These are phyloP conservation scores for Nothocercus julius DNA, from an alignment of 2,113 vertebrate species.

Conservation along the genomic window DNA sequence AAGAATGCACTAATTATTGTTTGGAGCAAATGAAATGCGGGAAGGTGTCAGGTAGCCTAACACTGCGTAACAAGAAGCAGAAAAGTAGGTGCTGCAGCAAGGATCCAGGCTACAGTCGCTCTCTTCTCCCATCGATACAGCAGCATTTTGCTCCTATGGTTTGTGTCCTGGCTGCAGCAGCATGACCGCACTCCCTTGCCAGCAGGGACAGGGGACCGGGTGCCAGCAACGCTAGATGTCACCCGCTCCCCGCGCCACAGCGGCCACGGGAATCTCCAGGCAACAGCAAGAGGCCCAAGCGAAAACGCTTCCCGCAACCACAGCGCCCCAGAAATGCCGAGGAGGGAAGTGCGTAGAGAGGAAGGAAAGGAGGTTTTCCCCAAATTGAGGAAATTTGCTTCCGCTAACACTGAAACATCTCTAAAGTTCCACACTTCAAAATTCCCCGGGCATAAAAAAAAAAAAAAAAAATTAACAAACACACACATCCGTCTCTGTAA, in stretches of 20 bases:
- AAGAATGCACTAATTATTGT: not conserved
- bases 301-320: slow-evolving; percentile 45
- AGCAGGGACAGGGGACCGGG: not conserved
- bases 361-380: not conserved
- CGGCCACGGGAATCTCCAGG: slow-evolving; percentile 8
- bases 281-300: not conserved
- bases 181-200: not conserved
- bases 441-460: slow-evolving; percentile 10
- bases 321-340: slow-evolving; percentile 14
- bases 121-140: rapidly evolving
- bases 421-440: not conserved
- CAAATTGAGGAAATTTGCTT: not conserved
- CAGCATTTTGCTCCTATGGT: not conserved
- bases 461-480: slow-evolving; percentile 26
- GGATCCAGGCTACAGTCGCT: not conserved
- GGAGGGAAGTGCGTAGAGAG: not conserved
- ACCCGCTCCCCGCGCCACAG: slow-evolving; percentile 45
- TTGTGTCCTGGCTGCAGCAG: not conserved
- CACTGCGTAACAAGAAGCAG: not conserved
- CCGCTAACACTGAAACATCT: not conserved
- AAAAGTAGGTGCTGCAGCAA: not conserved
- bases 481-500: slow-evolving; percentile 40
- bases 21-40: not conserved
- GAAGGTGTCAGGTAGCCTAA: not conserved
- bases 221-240: slow-evolving; percentile 69